A percentile compares a stretch with the other conserved stretches of the same genome.
Evolutionary conservation across 2,797 vertebrate genomes (phyloP).

Genomic region (Picus viridis): DNA sequence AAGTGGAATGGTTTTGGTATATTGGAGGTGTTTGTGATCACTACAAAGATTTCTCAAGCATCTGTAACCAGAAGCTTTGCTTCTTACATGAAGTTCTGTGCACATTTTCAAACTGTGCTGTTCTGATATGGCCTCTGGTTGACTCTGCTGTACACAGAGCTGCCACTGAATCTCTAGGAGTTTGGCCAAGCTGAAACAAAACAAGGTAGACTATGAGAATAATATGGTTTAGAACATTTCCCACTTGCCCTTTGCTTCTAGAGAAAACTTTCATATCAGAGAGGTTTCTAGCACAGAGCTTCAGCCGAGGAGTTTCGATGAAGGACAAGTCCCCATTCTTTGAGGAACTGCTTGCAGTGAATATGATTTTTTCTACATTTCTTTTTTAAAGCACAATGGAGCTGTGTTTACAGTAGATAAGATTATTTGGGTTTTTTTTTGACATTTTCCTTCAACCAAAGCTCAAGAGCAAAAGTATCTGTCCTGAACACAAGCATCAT

Average conservation of each 20-base stretch:
- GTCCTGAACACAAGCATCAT: neutral
- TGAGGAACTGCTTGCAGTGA: neutral
- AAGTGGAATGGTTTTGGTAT: neutral
- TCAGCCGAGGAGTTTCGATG: neutral
- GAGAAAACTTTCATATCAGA: neutral
- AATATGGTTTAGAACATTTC: neutral
- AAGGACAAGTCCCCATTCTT: slow-evolving; percentile 4
- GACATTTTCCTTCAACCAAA: slow-evolving; percentile 15
- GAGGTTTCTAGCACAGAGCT: neutral
- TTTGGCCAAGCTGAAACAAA: neutral
- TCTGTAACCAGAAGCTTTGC: neutral
- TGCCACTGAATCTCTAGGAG: neutral
- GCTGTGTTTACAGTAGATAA: slow-evolving; percentile 31
- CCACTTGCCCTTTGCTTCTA: neutral
- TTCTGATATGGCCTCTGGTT: neutral
- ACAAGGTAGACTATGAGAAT: neutral
- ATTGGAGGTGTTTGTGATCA: neutral
- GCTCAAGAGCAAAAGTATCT: slow-evolving; percentile 11
- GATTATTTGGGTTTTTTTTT: neutral
- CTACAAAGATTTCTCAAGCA: neutral
- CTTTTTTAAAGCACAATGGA: neutral
- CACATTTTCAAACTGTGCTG: neutral
- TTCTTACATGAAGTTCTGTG: neutral
- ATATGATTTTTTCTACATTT: neutral
- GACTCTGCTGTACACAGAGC: neutral